phyloP scores from a whole-genome alignment of 2,113 vertebrate species.

The Gila orcuttii region DNA sequence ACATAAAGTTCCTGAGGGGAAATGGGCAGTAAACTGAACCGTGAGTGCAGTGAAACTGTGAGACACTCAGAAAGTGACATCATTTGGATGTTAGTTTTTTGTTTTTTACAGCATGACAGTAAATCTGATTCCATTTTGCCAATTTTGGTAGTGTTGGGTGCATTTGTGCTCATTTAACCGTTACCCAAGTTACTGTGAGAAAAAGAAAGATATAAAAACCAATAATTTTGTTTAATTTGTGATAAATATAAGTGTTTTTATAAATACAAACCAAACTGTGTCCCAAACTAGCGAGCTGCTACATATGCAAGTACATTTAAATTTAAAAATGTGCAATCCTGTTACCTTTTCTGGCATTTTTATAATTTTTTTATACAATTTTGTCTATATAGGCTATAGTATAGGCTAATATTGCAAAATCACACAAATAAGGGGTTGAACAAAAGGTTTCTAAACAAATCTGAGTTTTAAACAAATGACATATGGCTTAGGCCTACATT shows the following conservation, averaged over 20 bases:
- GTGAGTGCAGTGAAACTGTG: neutral
- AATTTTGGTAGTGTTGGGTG: neutral
- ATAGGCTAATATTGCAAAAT: neutral
- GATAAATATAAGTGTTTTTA: neutral
- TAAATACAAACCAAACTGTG: neutral
- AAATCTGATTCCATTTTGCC: neutral
- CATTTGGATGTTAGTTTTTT: neutral
- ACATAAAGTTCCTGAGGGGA: conserved; percentile 76
- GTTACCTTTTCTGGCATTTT: neutral
- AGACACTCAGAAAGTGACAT: neutral
- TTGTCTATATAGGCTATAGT: neutral
- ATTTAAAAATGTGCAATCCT: neutral
- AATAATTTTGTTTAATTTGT: neutral
- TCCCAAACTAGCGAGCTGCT: neutral
- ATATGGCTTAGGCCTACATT: neutral
- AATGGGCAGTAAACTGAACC: neutral
- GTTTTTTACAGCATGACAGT: neutral
- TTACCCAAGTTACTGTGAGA: neutral
- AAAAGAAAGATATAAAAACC: neutral
- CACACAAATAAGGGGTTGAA: neutral
- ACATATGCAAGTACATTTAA: neutral
- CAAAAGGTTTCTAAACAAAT: too few species aligned
- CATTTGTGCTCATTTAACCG: neutral
- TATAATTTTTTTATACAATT: neutral
- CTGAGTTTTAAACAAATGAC: neutral